These are phyloP conservation scores for Ricordea florida DNA, from an alignment of 92 coral and sea anemone species.

Conservation along the genomic window DNA sequence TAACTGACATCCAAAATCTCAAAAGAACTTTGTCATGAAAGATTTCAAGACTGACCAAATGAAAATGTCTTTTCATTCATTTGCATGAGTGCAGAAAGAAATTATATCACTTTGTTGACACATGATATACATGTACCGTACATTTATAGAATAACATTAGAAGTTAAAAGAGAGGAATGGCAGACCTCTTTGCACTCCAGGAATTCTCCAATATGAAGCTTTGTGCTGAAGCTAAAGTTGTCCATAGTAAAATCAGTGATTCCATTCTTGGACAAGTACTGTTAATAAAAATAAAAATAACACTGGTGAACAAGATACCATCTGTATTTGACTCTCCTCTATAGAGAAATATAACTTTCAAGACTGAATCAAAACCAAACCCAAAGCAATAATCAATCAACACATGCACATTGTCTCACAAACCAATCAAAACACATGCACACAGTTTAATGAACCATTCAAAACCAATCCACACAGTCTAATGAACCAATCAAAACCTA, in stretches of 20 bases:
- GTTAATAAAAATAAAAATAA: not conserved
- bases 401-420: no score
- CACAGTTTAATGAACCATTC: no score
- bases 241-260: conserved; percentile 75
- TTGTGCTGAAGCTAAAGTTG: conserved; percentile 97
- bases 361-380: no score
- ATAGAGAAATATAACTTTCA: no score
- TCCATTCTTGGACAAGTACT: conserved; percentile 86
- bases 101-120: not conserved
- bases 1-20: no score
- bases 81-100: no score
- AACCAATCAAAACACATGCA: no score
- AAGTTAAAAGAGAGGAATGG: not conserved
- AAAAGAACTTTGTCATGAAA: no score
- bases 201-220: conserved; percentile 93
- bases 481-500: no score
- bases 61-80: not conserved
- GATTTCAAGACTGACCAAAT: no score
- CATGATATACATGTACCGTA: not conserved
- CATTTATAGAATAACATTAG: not conserved
- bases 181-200: conserved; percentile 92
- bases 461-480: no score
- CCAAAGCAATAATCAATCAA: no score
- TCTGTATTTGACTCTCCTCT: not conserved
- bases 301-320: not conserved